Base-by-base conservation (phyloP, 2,113 vertebrate species). In the Ageneiosus marmoratus region DNA sequence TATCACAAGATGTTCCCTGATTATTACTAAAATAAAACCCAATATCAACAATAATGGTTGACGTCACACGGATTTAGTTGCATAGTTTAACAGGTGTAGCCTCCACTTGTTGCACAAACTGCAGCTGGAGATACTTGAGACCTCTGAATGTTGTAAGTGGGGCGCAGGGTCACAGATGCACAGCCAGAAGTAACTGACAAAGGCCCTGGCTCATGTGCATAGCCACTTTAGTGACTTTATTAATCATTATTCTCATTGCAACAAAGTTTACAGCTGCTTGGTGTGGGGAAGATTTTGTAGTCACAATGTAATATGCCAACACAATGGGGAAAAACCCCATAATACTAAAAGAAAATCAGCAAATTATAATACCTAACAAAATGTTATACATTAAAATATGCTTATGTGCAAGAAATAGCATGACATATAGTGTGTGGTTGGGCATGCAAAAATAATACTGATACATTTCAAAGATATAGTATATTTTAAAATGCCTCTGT, bases 211-310 rank as follows among this genome's bases (percentile, higher is more conserved):
- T 32, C 53, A 77, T 32, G 74, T 32, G 74, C 44, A n/a, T 18
- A 22, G 34, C 37, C 8, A 32, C 53, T 62, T 58, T 75, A 62
- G 48, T 62, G 62, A 32, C 24, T 73, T 24, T 37, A 78, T 86
- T 84, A 84, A 83, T 83, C 85, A 86, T 83, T 86, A 77, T 84
- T 84, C 79, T 67, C 12, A 84, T 34, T 77, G 46, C 58, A 73
- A 72, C 34, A 29, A 41, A 55, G 78, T 80, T 67, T 51, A 62
- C 82, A 63, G 82, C 72, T 55, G 46, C 9, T 6, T n/a, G 51
- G 34, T 20, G 6, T 10, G 29, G 55, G 58, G 22, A 8, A 7
- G n/a, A 29, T 9, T 56, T 60, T 20, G 22, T 10, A 8, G 12
- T 73, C 34, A 46, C 67, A 15, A 55, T 50, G 55, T 22, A 41